These are phyloP conservation scores for Gortyna flavago DNA, from an alignment of 2,888 invertebrate species.

Conservation along the genomic window DNA sequence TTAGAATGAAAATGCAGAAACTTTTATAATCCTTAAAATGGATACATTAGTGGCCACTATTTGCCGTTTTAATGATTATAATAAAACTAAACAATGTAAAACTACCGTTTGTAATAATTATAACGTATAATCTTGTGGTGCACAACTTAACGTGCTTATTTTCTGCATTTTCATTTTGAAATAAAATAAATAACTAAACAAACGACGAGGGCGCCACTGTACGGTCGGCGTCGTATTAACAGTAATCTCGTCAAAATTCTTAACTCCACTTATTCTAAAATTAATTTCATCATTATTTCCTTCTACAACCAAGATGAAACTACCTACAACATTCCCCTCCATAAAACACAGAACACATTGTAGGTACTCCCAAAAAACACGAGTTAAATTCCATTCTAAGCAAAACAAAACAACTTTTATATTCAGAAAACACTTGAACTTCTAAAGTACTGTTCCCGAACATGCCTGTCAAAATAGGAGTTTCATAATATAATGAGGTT, in stretches of 20 bases:
- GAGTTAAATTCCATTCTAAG: conserved; percentile 26
- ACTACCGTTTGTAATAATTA: too few relatives aligned
- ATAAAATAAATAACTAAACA: too few relatives aligned
- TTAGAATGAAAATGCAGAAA: too few relatives aligned
- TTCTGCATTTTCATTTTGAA: too few relatives aligned
- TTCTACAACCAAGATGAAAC: conserved; percentile 3
- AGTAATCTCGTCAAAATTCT: background rate
- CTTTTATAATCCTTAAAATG: too few relatives aligned
- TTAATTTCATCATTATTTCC: conserved; percentile 1
- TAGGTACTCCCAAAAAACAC: conserved; percentile 39
- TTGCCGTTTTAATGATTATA: too few relatives aligned
- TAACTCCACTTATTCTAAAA: background rate
- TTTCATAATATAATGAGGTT: conserved; percentile 58
- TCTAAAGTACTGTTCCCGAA: conserved; percentile 52
- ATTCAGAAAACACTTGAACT: conserved; percentile 64
- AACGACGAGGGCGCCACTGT: too few relatives aligned
- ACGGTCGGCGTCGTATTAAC: too few relatives aligned
- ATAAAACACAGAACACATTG: conserved; percentile 46
- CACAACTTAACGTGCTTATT: too few relatives aligned
- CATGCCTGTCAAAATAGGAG: conserved; percentile 63
- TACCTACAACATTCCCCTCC: background rate
- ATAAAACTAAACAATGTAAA: too few relatives aligned
- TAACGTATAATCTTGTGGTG: too few relatives aligned
- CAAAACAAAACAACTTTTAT: conserved; percentile 61
- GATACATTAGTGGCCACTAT: too few relatives aligned